A percentile compares a stretch with the other conserved stretches of the same genome.
phyloP scores from a whole-genome alignment of 2,888 invertebrate species.

The Diogma glabrata region DNA sequence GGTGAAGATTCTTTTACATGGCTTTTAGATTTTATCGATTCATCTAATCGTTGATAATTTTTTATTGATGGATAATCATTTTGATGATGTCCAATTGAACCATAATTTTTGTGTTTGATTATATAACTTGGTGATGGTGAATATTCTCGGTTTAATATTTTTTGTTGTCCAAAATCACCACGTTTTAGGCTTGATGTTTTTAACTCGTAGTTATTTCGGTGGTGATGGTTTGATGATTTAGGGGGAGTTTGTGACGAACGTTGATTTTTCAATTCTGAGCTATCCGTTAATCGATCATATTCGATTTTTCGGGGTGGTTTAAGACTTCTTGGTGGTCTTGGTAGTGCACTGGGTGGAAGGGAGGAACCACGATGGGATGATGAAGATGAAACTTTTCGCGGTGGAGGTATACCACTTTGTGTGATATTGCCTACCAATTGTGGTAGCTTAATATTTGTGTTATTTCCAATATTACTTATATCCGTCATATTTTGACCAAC shows the following conservation, averaged over 20 bases:
- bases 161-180: slow-evolving; percentile 11
- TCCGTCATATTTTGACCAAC: slow-evolving; percentile 23
- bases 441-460: slow-evolving; percentile 9
- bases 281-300: slow-evolving; percentile 21
- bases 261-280: slow-evolving; percentile 18
- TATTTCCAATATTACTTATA: slow-evolving; percentile 21
- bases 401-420: slow-evolving; percentile 12
- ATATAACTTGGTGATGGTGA: slow-evolving; percentile 15
- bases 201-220: slow-evolving; percentile 18
- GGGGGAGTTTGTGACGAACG: slow-evolving; percentile 18
- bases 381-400: slow-evolving; percentile 15
- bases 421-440: slow-evolving; percentile 11
- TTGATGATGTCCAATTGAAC: slow-evolving; percentile 16
- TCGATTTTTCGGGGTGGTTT: slow-evolving; percentile 22
- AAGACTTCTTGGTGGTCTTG: slow-evolving; percentile 19
- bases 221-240: slow-evolving; percentile 16
- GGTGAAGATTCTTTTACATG: not conserved
- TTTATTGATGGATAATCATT: slow-evolving; percentile 19
- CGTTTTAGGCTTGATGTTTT: slow-evolving; percentile 19
- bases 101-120: slow-evolving; percentile 18
- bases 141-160: slow-evolving; percentile 15
- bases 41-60: slow-evolving; percentile 21
- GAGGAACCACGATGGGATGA: slow-evolving; percentile 20
- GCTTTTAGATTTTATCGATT: slow-evolving; percentile 14
- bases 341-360: slow-evolving; percentile 21